Conservation (phyloP, 1,140 invertebrate species). For the Pseudoatta argentina region DNA sequence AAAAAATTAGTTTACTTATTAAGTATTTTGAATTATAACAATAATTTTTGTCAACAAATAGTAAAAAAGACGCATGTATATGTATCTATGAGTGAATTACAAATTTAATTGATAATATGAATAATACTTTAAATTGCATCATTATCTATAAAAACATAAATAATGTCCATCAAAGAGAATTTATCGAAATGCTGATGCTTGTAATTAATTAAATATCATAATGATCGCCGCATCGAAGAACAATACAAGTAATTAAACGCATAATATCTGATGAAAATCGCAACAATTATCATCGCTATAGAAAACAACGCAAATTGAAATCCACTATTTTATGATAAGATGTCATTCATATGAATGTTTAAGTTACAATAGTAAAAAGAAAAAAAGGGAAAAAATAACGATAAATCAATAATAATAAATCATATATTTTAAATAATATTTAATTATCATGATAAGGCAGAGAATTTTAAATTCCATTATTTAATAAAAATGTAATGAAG, state of each 20-base stretch:
- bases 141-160: conserved; percentile 28
- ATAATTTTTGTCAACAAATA: neutral
- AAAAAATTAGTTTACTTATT: conserved; percentile 3
- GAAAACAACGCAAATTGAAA: conserved; percentile 6
- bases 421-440: neutral
- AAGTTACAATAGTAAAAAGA: neutral
- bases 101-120: conserved; percentile 1
- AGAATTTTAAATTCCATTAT: neutral
- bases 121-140: conserved; percentile 15
- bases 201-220: conserved; percentile 58
- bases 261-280: conserved; percentile 30
- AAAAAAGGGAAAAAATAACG: neutral
- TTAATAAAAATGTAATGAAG: neutral
- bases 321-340: conserved; percentile 38
- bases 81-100: neutral
- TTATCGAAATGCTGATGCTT: conserved; percentile 36
- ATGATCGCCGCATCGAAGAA: conserved; percentile 15
- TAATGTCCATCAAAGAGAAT: neutral
- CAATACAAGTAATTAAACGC: conserved; percentile 47
- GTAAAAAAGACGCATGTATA: neutral
- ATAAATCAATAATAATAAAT: conserved; percentile 18
- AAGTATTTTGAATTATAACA: neutral
- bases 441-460: neutral
- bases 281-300: conserved; percentile 41
- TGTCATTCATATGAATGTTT: neutral